Conservation (phyloP, 2,113 vertebrate species). For the Sprattus sprattus region DNA sequence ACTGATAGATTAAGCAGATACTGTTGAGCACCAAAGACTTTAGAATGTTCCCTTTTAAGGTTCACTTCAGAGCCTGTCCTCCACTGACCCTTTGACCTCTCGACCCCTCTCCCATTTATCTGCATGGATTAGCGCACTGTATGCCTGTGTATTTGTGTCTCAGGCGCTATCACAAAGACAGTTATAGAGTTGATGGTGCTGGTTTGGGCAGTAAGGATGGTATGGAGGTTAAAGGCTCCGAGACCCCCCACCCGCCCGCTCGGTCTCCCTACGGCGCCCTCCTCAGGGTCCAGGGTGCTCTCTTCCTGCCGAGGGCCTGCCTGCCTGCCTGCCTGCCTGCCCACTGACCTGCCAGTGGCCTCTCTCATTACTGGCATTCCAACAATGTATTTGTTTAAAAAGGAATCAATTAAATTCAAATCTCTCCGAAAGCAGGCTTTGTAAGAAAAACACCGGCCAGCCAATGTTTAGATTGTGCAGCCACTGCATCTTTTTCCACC, state of each 20-base stretch:
- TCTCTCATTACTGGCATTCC: constrained; percentile 72
- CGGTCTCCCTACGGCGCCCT: constrained; percentile 62
- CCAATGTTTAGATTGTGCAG: constrained; percentile 48
- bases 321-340: constrained; percentile 44
- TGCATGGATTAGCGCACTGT: neutral
- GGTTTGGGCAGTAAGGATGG: too few relatives aligned
- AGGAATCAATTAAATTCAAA: constrained; percentile 80
- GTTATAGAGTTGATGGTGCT: neutral
- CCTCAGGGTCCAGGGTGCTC: constrained; percentile 60
- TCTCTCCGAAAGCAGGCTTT: constrained; percentile 64
- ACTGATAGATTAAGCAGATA: neutral
- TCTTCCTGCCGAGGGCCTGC: constrained; percentile 57
- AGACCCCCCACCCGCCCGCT: constrained; percentile 37
- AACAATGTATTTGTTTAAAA: constrained; percentile 78
- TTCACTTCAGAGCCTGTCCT: neutral
- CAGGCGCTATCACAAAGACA: neutral
- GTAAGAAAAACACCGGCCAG: constrained; percentile 65
- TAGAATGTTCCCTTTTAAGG: neutral
- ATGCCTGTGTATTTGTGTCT: neutral
- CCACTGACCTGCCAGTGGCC: constrained; percentile 66
- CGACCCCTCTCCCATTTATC: too few relatives aligned
- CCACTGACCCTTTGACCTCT: neutral
- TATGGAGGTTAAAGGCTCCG: neutral
- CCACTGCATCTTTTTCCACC: constrained; percentile 40
- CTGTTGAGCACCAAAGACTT: neutral